These are phyloP conservation scores for Tipula unca DNA, from an alignment of 2,888 invertebrate genomes.

Conservation along the genomic window DNA sequence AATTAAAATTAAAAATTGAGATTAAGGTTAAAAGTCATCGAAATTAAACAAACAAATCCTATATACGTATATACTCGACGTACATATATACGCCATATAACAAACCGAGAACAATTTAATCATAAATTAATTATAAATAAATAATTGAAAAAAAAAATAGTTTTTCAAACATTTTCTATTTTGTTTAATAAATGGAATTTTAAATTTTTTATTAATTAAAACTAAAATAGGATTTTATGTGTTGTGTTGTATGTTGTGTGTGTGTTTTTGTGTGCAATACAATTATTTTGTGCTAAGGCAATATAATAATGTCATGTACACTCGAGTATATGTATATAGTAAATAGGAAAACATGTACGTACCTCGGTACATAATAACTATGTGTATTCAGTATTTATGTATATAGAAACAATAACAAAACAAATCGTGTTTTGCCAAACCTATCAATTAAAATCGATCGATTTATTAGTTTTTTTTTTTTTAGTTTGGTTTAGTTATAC, in stretches of 20 bases:
- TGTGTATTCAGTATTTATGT: background rate
- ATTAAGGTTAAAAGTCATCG: background rate
- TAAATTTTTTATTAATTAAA: slow-evolving; percentile 14
- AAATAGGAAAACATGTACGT: background rate
- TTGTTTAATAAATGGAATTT: background rate
- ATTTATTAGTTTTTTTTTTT: slow-evolving; percentile 8
- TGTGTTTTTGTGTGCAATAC: background rate
- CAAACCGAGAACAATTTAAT: background rate
- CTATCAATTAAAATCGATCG: slow-evolving; percentile 19
- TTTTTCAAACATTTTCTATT: background rate
- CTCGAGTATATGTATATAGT: background rate
- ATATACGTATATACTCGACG: background rate
- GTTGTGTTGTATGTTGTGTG: no score
- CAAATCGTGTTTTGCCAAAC: slow-evolving; percentile 18
- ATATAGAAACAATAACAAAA: background rate
- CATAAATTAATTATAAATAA: slow-evolving; percentile 2
- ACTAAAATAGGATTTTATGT: background rate
- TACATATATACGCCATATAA: background rate
- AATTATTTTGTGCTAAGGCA: background rate
- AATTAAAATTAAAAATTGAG: background rate
- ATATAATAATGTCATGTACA: slow-evolving; percentile 1
- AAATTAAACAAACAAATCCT: background rate
- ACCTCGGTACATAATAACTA: background rate
- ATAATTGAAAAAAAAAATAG: background rate
- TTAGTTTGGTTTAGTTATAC: background rate